Base-by-base conservation (phyloP, 2,888 invertebrate species). In the Eupelmus urozonus region DNA sequence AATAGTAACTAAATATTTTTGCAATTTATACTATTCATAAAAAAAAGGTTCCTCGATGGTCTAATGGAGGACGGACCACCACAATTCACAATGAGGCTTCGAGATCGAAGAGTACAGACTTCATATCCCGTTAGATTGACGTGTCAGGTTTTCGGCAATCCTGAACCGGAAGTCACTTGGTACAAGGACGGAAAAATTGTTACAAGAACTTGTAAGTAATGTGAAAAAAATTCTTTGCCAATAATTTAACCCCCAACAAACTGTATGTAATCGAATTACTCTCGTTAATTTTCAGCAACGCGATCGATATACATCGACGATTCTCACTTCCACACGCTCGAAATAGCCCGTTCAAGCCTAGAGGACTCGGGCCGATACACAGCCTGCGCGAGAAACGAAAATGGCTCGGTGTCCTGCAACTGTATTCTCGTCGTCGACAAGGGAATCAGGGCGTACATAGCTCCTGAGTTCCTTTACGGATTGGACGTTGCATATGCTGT, bases 121-220 rank as follows among this genome's bases (percentile, higher is more conserved):
- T 94, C 95, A 0, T 96, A 95, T 88, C 96, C 96, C 0, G 96
- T 96, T 4, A 92, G 96, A 40, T 91, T 97, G 29, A 97, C 97
- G 0, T 97, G 96, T 85, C 96, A 97, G 90, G 93, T 96, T 1
- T 92, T 94, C 11, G 96, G 96, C 0, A 91, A 92, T 82, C 97
- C 97, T 0, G 87, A 91, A 1, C 96, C 97, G 0, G 90, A 91
- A 20, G 91, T 98, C 45, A 92, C 93, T n/a, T 98, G 98, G 98
- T 94, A 91, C 87, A 96, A 95, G 88, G 94, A 97, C 86, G 95
- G 94, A 0, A 90, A 92, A 74, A 91, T 93, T 82, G 90, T 96
- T 11, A 83, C 84, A 1, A 87, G 91, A 81, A 93, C 93, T 83
- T 92, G 94, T 93, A 88, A 91, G 91, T 45, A 45, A 45, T 45